A percentile compares a stretch with the other conserved stretches of the same genome.
phyloP scores from a whole-genome alignment of 2,888 invertebrate species.

The Eurytoma californica region DNA sequence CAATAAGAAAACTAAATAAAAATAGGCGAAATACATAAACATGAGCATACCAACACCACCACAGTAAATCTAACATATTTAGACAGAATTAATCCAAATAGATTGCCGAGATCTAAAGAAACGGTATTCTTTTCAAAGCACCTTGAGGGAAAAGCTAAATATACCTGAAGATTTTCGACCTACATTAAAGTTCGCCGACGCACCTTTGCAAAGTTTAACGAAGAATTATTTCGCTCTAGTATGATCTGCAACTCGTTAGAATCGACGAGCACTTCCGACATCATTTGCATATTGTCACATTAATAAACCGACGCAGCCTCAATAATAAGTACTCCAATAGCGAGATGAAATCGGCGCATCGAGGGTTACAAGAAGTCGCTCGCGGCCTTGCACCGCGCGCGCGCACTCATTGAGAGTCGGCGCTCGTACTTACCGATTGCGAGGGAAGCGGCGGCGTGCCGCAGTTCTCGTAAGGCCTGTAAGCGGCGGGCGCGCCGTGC shows the following conservation, averaged over 20 bases:
- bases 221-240: no score
- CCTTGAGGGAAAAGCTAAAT: background rate
- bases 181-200: background rate
- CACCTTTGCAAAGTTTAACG: background rate
- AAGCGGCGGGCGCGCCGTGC: conserved; percentile 58
- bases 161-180: background rate
- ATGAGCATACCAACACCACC: no score
- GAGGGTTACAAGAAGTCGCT: no score
- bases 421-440: conserved; percentile 79
- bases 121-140: background rate
- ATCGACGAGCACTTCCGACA: no score
- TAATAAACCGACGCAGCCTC: background rate
- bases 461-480: conserved; percentile 61
- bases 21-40: no score
- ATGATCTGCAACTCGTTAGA: no score
- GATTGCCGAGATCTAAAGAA: background rate
- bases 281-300: no score
- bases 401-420: background rate
- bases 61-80: background rate
- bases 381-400: background rate
- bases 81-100: background rate
- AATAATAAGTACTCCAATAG: background rate
- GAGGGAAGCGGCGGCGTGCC: conserved; percentile 75
- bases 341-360: no score
- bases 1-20: no score